Conservation (phyloP, 2,113 vertebrate species). For the Hypanus sabinus region DNA sequence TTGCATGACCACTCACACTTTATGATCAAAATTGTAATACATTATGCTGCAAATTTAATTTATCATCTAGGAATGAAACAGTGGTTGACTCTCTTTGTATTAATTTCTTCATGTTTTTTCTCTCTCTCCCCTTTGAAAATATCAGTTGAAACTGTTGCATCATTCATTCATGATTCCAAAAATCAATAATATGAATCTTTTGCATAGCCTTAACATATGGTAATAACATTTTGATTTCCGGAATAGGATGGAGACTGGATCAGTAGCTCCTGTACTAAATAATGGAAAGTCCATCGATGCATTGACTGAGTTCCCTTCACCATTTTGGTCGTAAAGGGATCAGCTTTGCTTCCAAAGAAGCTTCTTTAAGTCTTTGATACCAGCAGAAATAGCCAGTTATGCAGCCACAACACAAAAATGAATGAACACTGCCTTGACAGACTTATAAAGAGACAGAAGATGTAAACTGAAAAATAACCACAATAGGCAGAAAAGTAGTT, state of each 20-base stretch:
- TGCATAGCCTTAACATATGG: background rate
- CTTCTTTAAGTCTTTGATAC: constrained; percentile 35
- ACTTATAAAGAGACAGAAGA: background rate
- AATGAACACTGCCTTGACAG: constrained; percentile 6
- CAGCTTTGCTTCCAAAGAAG: constrained; percentile 32
- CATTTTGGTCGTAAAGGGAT: constrained; percentile 32
- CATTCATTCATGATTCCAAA: no score
- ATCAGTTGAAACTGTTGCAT: background rate
- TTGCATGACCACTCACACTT: background rate
- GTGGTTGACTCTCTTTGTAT: background rate
- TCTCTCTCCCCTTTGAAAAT: background rate
- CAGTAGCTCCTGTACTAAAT: constrained; percentile 19
- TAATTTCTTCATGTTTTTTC: background rate
- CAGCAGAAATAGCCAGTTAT: constrained; percentile 30
- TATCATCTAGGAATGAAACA: background rate
- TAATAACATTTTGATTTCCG: constrained; percentile 31
- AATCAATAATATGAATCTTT: background rate
- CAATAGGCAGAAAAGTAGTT: constrained; percentile 21
- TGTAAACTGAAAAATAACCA: background rate
- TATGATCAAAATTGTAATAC: background rate
- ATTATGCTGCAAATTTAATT: background rate
- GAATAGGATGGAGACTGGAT: background rate
- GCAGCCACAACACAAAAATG: background rate
- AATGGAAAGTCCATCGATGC: constrained; percentile 35
- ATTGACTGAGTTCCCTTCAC: constrained; percentile 26